Conservation (phyloP, 2,888 invertebrate genomes). For the Lathronympha strigana region DNA sequence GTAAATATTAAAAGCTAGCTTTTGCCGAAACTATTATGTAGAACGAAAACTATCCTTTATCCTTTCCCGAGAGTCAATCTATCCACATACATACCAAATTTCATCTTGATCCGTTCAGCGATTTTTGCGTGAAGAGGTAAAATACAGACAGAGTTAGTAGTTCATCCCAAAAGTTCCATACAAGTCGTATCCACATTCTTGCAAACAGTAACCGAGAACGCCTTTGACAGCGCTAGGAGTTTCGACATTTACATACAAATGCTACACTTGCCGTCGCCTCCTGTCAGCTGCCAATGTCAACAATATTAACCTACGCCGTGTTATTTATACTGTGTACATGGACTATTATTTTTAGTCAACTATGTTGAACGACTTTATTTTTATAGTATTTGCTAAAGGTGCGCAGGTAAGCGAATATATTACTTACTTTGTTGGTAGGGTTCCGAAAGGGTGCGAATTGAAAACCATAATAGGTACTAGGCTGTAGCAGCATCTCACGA, state of each 20-base stretch:
- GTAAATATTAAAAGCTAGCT: no score
- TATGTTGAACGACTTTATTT: conserved; percentile 6
- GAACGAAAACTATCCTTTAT: no score
- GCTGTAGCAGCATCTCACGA: no score
- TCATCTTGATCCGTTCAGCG: no score
- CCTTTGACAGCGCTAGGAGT: conserved; percentile 73
- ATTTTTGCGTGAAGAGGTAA: neutral
- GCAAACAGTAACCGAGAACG: conserved; percentile 65
- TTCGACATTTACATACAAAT: conserved; percentile 71
- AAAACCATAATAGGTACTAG: no score
- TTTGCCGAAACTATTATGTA: no score
- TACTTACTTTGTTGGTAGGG: conserved; percentile 3
- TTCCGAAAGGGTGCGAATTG: neutral
- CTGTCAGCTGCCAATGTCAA: conserved; percentile 59
- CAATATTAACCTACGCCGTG: conserved; percentile 28
- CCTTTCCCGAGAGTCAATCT: no score
- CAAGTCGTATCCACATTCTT: conserved; percentile 55
- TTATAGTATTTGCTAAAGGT: conserved; percentile 27
- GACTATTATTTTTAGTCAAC: conserved; percentile 23
- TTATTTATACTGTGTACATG: conserved; percentile 25
- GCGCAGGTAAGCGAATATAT: conserved; percentile 7
- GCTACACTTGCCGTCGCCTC: conserved; percentile 66
- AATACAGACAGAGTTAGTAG: neutral
- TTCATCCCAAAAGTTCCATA: neutral
- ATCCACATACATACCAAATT: no score